Conservation (phyloP, 2,888 invertebrate species). For the Chrysotoxum bicinctum region DNA sequence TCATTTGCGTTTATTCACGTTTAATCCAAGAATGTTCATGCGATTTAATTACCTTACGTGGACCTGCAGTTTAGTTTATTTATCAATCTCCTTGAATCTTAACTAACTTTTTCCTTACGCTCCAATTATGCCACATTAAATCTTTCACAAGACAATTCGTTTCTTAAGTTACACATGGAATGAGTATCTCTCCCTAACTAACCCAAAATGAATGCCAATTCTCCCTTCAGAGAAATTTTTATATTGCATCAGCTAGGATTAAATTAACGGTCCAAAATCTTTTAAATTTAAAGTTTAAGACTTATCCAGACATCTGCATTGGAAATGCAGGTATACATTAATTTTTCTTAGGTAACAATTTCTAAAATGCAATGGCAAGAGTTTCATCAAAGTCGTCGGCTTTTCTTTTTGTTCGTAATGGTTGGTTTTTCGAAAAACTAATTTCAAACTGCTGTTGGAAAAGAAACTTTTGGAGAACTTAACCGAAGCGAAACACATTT, state of each 20-base stretch:
- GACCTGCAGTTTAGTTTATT: background rate
- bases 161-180: slow-evolving; percentile 28
- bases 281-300: slow-evolving; percentile 34
- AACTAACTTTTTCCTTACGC: slow-evolving; percentile 33
- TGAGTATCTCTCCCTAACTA: slow-evolving; percentile 33
- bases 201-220: background rate
- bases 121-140: slow-evolving; percentile 26
- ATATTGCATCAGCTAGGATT: slow-evolving; percentile 10
- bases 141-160: slow-evolving; percentile 21
- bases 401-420: background rate
- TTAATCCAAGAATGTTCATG: no score
- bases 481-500: slow-evolving; percentile 37
- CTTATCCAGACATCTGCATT: slow-evolving; percentile 49
- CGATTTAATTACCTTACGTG: no score
- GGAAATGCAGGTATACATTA: slow-evolving; percentile 22
- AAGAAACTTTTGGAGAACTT: slow-evolving; percentile 30
- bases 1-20: no score
- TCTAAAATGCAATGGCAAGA: slow-evolving; percentile 15
- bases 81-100: background rate
- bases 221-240: slow-evolving; percentile 7
- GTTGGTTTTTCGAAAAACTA: slow-evolving; percentile 34
- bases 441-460: slow-evolving; percentile 34
- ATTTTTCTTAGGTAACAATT: slow-evolving; percentile 1
- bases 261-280: slow-evolving; percentile 49
- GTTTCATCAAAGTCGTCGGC: slow-evolving; percentile 40